A percentile compares a stretch with the other conserved stretches of the same genome.
These are phyloP conservation scores for Agelas oroides DNA, from an alignment of 37 sponge, comb jelly and placozoan genomes.

Conservation along the genomic window DNA sequence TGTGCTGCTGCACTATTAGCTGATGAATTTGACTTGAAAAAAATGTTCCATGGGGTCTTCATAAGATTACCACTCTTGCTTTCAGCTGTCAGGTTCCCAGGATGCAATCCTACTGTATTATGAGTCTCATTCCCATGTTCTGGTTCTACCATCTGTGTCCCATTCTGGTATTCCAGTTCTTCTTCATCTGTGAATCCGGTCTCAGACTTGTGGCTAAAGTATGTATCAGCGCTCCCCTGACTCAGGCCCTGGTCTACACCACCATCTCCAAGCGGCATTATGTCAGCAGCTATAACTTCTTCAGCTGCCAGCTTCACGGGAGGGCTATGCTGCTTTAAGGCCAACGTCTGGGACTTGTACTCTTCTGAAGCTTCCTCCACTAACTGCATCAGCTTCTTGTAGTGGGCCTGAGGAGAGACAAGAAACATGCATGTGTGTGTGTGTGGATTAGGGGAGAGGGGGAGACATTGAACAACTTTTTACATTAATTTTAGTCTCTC, in stretches of 20 bases:
- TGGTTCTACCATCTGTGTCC: background rate
- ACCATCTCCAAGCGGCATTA: background rate
- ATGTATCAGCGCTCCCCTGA: too few relatives aligned
- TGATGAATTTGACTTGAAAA: too few relatives aligned
- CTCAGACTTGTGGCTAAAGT: background rate
- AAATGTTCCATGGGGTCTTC: too few relatives aligned
- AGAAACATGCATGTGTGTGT: background rate
- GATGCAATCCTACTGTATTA: background rate
- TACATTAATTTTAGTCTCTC: background rate
- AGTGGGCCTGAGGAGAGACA: slow-evolving; percentile 37
- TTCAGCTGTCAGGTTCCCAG: too few relatives aligned
- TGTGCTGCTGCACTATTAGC: too few relatives aligned
- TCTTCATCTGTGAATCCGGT: background rate
- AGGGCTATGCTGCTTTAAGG: background rate
- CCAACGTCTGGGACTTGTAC: slow-evolving; percentile 13
- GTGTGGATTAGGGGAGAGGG: too few relatives aligned
- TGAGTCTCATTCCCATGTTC: background rate
- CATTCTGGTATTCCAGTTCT: background rate
- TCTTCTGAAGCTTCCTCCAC: slow-evolving; percentile 51
- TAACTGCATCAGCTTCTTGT: slow-evolving; percentile 56
- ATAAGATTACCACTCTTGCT: too few relatives aligned
- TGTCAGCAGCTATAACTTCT: background rate
- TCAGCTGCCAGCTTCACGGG: background rate
- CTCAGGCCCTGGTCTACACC: background rate
- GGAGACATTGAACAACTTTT: background rate